Conservation (phyloP, 2,113 vertebrate genomes). For the Callipepla squamata region DNA sequence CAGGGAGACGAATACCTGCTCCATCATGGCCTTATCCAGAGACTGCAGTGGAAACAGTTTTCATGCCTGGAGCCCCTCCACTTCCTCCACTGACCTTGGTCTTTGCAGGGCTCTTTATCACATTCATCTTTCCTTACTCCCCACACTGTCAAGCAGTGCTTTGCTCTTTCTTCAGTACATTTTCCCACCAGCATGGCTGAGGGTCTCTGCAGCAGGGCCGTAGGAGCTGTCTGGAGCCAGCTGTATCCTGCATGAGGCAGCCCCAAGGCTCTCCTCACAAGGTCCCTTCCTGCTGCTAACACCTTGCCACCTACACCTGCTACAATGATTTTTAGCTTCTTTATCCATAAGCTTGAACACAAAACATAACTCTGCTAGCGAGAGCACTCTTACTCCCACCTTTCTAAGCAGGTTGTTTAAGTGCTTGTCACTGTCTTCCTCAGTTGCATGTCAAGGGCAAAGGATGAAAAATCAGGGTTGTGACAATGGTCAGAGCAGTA, state of each 20-base stretch:
- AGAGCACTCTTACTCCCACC: neutral
- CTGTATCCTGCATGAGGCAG: too few species aligned
- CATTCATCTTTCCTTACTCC: neutral
- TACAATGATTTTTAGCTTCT: neutral
- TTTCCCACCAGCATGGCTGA: neutral
- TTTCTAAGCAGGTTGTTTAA: neutral
- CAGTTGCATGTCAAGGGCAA: neutral
- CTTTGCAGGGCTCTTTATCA: neutral
- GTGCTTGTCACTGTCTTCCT: neutral
- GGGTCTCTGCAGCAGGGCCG: too few species aligned
- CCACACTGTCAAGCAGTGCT: neutral
- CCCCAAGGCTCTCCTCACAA: neutral
- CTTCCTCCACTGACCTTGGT: neutral
- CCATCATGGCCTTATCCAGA: too few species aligned
- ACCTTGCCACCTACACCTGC: neutral
- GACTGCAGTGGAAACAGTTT: too few species aligned
- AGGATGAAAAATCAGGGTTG: neutral
- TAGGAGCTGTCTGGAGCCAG: neutral
- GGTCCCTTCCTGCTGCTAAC: neutral
- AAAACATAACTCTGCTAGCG: neutral
- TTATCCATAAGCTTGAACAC: neutral
- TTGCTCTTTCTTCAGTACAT: neutral
- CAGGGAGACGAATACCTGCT: too few species aligned
- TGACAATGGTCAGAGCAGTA: neutral
- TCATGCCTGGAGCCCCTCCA: neutral